These are phyloP conservation scores for Propithecus perrieri DNA, from an alignment of 2,797 vertebrate species.

Conservation along the genomic window DNA sequence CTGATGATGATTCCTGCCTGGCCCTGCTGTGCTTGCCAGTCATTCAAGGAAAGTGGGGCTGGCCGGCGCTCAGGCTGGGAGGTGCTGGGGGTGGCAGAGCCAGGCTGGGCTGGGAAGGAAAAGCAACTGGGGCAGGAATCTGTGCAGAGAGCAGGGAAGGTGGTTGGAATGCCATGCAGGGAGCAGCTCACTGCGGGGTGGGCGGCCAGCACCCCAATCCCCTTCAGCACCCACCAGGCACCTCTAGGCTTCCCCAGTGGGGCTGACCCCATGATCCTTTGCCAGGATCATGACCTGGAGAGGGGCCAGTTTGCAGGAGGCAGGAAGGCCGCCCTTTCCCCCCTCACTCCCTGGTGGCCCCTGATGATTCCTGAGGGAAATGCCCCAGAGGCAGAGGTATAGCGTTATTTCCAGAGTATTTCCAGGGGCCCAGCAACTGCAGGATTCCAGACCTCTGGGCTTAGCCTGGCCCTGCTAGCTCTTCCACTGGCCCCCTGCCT, in stretches of 20 bases:
- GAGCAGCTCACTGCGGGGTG: neutral
- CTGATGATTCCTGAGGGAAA: neutral
- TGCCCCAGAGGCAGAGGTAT: neutral
- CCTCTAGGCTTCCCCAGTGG: neutral
- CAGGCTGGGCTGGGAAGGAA: neutral
- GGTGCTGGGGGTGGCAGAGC: neutral
- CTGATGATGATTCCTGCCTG: neutral
- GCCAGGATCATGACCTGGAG: neutral
- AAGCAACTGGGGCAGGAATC: neutral
- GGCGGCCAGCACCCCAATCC: too few relatives aligned
- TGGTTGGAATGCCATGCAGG: fast-evolving
- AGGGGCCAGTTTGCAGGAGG: neutral
- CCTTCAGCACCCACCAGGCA: neutral
- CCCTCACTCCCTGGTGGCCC: neutral
- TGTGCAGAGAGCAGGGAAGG: neutral
- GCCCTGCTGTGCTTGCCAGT: neutral
- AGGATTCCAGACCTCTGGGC: neutral
- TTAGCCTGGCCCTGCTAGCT: neutral
- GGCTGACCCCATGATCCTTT: too few relatives aligned
- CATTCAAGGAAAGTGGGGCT: conserved; percentile 44
- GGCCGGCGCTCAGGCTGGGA: neutral
- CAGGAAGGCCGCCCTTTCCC: neutral
- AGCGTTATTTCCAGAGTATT: neutral
- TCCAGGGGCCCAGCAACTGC: neutral
- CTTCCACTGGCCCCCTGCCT: neutral